Conservation (phyloP, 2,888 invertebrate genomes). For the Eudemis profundana region DNA sequence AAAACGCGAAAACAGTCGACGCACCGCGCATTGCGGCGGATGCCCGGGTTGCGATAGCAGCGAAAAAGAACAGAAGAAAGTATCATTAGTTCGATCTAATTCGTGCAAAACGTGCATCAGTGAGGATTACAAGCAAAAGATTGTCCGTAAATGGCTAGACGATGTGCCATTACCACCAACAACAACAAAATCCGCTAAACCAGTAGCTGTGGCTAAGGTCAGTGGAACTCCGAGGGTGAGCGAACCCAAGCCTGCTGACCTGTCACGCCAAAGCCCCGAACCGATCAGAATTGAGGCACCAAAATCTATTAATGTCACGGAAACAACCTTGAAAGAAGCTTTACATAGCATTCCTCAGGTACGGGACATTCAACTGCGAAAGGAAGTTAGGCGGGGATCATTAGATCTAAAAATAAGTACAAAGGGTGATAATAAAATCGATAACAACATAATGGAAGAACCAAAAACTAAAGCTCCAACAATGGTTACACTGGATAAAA, state of each 20-base stretch:
- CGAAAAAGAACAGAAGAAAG: conserved; percentile 61
- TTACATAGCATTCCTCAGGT: conserved; percentile 27
- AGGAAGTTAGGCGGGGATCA: conserved; percentile 46
- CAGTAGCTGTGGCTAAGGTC: conserved; percentile 74
- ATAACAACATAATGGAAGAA: conserved; percentile 39
- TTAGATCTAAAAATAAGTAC: conserved; percentile 39
- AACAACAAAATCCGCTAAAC: conserved; percentile 62
- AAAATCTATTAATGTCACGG: conserved; percentile 44
- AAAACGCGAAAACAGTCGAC: conserved; percentile 86
- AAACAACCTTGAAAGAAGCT: conserved; percentile 37
- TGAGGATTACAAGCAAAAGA: conserved; percentile 89
- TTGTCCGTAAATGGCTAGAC: conserved; percentile 92
- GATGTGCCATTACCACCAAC: conserved; percentile 84
- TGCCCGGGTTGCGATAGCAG: conserved; percentile 88
- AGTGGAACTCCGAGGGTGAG: conserved; percentile 73
- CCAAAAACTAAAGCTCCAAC: conserved; percentile 28
- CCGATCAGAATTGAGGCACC: conserved; percentile 51
- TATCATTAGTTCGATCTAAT: conserved; percentile 73
- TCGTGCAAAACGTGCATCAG: conserved; percentile 85
- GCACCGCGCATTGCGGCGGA: conserved; percentile 85
- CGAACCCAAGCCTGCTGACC: conserved; percentile 62
- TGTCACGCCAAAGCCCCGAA: conserved; percentile 54
- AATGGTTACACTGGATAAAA: conserved; percentile 50
- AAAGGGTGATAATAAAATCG: conserved; percentile 31
- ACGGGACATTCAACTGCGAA: conserved; percentile 44